Base-by-base conservation (phyloP, 2,113 vertebrate genomes). In the Tonatia bakeri region DNA sequence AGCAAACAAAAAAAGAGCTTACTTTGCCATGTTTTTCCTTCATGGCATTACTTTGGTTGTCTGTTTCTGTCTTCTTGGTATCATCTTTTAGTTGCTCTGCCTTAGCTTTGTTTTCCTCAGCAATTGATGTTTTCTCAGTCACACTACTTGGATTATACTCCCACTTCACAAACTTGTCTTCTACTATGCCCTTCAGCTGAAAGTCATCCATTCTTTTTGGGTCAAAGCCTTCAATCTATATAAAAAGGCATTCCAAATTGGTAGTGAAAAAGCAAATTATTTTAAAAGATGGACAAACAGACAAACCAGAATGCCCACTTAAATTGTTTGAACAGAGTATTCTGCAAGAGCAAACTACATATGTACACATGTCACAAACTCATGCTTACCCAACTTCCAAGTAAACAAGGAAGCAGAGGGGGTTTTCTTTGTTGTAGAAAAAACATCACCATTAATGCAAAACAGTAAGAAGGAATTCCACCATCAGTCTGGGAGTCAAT, bases 361-460 rank as follows among this genome's bases (percentile, higher is more conserved):
- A 96, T 28, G 77, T 7, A 67, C 45, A 77, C 7, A 69, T 19
- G 16, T 36, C 61, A 88, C 50, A 95, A 93, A 93, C 36, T 70
- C 54, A 95, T 40, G 94, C 99, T 97, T 98, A 99, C 99, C 99
- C 99, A 99, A 75, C 93, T 98, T 96, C 99, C 99, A 95, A 99
- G 98, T 98, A 99, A 99, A 70, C 99, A 99, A 0, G 99, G 99
- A 92, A 99, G 99, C 98, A 99, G 98, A 95, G 99, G 99, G 87
- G 99, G 98, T 94, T 99, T 99, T 97, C 99, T 99, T 99, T 99
- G 99, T 98, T 99, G 99, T 96, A 99, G 99, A 98, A 99, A 99
- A 99, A 99, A 99, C 98, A 99, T 99, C 96, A 99, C 99, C 99
- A 99, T 99, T 98, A 99, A 99, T 97, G 99, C 99, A 96, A 99